These are phyloP conservation scores for Chionodraco myersi DNA, from an alignment of 2,113 vertebrate genomes.

Conservation along the genomic window DNA sequence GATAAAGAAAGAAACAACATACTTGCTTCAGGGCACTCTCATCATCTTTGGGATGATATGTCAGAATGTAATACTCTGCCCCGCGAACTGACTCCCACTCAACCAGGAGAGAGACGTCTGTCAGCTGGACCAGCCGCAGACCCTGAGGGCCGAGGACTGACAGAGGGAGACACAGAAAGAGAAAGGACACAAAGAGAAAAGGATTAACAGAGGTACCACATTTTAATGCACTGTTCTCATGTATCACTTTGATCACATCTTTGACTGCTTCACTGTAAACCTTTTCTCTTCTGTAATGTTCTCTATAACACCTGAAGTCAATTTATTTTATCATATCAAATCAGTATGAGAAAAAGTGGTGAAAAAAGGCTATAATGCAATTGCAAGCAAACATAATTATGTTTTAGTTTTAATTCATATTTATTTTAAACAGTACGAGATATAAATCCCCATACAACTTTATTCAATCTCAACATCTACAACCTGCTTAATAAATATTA, in stretches of 20 bases:
- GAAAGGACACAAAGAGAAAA: neutral
- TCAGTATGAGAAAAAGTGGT: neutral
- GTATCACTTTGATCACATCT: neutral
- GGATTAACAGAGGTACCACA: neutral
- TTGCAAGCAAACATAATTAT: no score
- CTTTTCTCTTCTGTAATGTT: neutral
- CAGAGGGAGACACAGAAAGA: neutral
- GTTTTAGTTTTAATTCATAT: no score
- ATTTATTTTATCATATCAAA: neutral
- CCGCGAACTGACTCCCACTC: conserved; percentile 85
- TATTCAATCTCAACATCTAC: no score
- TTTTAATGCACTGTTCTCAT: neutral
- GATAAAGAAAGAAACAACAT: neutral
- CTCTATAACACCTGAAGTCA: no score
- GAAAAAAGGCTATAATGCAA: neutral
- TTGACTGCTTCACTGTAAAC: no score
- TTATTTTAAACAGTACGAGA: no score
- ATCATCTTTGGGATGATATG: conserved; percentile 82
- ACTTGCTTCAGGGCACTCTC: conserved; percentile 76
- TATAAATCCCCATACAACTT: no score
- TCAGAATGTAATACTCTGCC: conserved; percentile 88
- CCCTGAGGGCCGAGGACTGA: conserved; percentile 86
- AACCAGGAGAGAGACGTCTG: conserved; percentile 85
- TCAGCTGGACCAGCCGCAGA: conserved; percentile 83
- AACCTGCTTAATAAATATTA: no score